Conservation (phyloP, 92 coral and sea anemone genomes). For the Porites evermanni region DNA sequence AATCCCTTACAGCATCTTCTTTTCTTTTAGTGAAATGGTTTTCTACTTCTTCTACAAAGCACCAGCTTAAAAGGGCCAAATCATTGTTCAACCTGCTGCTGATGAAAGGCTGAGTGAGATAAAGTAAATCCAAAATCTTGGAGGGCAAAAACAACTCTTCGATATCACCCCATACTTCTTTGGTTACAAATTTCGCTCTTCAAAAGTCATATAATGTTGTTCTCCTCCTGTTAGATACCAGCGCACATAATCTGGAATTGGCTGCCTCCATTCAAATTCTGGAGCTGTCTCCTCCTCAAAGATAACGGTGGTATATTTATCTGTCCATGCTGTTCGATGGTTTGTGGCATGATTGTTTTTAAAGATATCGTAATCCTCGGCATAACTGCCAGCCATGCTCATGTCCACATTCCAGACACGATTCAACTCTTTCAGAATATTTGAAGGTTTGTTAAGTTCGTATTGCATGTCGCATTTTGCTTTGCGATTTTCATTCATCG, state of each 20-base stretch:
- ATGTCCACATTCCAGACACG: constrained; percentile 43
- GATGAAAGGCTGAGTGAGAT: constrained; percentile 27
- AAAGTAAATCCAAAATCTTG: constrained; percentile 38
- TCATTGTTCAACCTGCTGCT: constrained; percentile 8
- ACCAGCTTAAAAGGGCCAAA: constrained; percentile 37
- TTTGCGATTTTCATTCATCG: constrained; percentile 47
- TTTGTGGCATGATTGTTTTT: constrained; percentile 20
- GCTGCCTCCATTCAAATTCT: constrained; percentile 38
- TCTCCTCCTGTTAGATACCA: constrained; percentile 48
- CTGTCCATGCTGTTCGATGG: constrained; percentile 52
- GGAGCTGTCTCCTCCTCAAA: constrained; percentile 24
- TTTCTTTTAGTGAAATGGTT: not conserved
- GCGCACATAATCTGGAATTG: constrained; percentile 56
- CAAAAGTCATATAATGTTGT: constrained; percentile 43
- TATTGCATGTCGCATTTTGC: constrained; percentile 44
- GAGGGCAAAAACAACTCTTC: constrained; percentile 53
- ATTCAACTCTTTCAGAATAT: constrained; percentile 23
- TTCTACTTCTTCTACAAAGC: constrained; percentile 19
- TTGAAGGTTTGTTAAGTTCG: constrained; percentile 31
- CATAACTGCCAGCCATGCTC: constrained; percentile 30
- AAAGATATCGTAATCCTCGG: constrained; percentile 30
- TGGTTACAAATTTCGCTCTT: constrained; percentile 25
- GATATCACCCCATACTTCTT: constrained; percentile 39
- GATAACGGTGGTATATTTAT: constrained; percentile 58
- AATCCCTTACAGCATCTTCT: constrained; percentile 14